Base-by-base conservation (phyloP, 2,113 vertebrate species). In the Sula dactylatra region DNA sequence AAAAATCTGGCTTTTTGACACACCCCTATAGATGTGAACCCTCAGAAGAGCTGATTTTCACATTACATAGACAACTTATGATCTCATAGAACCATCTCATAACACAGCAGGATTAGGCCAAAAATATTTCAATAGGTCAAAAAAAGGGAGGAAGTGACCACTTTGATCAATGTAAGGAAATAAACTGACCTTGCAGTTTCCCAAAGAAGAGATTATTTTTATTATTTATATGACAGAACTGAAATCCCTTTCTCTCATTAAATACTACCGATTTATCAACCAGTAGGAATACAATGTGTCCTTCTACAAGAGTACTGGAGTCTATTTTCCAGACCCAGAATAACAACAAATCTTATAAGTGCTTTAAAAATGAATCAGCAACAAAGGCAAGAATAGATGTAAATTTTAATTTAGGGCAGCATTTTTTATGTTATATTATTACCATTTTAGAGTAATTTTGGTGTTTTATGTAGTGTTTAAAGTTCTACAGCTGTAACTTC, bases 401-500 rank as follows among this genome's bases (percentile, higher is more conserved):
- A 96, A 92, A 97, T 97, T 95, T 90, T 94, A 95, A 94, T 96
- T 93, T 86, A 90, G 64, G 82, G 50, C 17, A 56, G 59, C 85
- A 67, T 67, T 93, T 94, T 91, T 86, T 50, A 27, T 47, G 50
- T 73, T 86, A 17, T 82, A 79, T 93, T 94, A 94, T 93, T 86
- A 58, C 82, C 31, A 86, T 97, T 97, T 92, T 34, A 13, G 76
- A 88, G 95, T 92, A 90, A 94, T 97, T 93, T 86, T 90, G 31
- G 44, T 95, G 77, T 34, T 96, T 97, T 97, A 95, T 97, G 92
- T 94, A 79, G 94, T 93, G 69, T 93, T 97, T 88, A 88, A 96
- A 86, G 32, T 88, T 73, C 38, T 90, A 67, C 61, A 74, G 36
- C 76, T 83, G 84, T 95, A 97, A 86, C 44, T 95, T 95, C 67